Base-by-base conservation (phyloP, 2,113 vertebrate species). In the Apistogramma diplotaenia region DNA sequence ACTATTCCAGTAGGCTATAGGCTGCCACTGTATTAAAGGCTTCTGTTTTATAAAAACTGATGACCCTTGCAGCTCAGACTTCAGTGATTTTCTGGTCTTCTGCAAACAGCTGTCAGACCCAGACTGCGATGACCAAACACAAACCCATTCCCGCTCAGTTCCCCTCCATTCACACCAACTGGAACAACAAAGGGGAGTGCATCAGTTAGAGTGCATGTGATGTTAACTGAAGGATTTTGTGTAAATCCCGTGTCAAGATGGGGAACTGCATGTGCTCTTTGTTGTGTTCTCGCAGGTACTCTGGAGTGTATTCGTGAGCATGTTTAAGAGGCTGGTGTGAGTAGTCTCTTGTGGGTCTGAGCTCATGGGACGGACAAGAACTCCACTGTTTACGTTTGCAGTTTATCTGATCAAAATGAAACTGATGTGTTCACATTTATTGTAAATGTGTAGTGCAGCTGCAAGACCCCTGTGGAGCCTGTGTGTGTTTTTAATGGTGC, bases 1-100 rank as follows among this genome's bases (percentile, higher is more conserved):
- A 74, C 58, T 27, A 76, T 89, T 85, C 61, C 89, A 80, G 84
- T 83, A 7, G 4, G 67, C 23, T 49, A 12, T 35, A 23, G 31
- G 54, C 57, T 46, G 55, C 53, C 40, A 55, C 76, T 19, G 57
- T 25, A 8, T 8, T 56, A 19, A 70, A 70, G 23, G 62, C 19
- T 70, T 49, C 23, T 11, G 16, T 67, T 16, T 16, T 6, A 46
- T 5, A 46, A 46, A 46, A 46, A 37, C 12, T 13, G 12, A 43
- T 3, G 40, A 13, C 40, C 13, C 3, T 15, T 5, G 40, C 15
- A 43, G 40, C 15, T 67, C 15, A 7, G 40, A 27, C 11, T 67
- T 18, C 40, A 46, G 5, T 67, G 37, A 46, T 19, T 40, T 12
- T 40, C 3, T 4, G 3, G 15, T 16, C 4, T 46, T 46, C 43